Conservation (phyloP, 1,140 invertebrate species). For the Hycleus phaleratus region DNA sequence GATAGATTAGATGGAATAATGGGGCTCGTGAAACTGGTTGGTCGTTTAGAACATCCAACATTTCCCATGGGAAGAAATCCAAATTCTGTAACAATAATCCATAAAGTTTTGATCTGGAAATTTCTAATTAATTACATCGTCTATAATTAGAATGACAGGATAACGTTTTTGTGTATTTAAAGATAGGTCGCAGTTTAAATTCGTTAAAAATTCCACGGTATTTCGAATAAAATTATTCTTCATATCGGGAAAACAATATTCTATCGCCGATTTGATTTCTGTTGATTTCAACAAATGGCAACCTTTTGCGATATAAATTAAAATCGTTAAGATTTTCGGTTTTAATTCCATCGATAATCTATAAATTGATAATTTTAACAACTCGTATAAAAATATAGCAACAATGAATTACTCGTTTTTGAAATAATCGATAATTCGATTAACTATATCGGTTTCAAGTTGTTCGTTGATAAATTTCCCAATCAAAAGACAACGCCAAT, state of each 20-base stretch:
- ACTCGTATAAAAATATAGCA: no score
- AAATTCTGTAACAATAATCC: slow-evolving; percentile 48
- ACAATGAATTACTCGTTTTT: neutral
- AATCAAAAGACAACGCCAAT: slow-evolving; percentile 33
- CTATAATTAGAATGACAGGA: slow-evolving; percentile 55
- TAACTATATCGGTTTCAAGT: slow-evolving; percentile 16
- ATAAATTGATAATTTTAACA: no score
- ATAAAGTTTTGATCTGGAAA: slow-evolving; percentile 6
- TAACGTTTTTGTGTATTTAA: slow-evolving; percentile 46
- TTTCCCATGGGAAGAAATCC: slow-evolving; percentile 70
- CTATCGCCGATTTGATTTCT: slow-evolving; percentile 21
- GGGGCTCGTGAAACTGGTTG: slow-evolving; percentile 64
- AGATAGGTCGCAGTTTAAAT: neutral
- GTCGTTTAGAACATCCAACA: slow-evolving; percentile 51
- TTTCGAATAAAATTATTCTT: slow-evolving; percentile 12
- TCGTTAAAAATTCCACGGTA: neutral
- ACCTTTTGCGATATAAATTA: slow-evolving; percentile 18
- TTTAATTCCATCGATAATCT: neutral
- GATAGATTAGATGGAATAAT: slow-evolving; percentile 61
- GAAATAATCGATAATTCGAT: slow-evolving; percentile 17
- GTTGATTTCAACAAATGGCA: slow-evolving; percentile 15
- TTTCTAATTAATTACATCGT: slow-evolving; percentile 47
- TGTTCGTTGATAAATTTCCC: slow-evolving; percentile 28
- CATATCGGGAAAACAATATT: slow-evolving; percentile 23
- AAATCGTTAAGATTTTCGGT: slow-evolving; percentile 18